These are phyloP conservation scores for Fragum whitleyi DNA, from an alignment of 2,888 invertebrate species.

Conservation along the genomic window DNA sequence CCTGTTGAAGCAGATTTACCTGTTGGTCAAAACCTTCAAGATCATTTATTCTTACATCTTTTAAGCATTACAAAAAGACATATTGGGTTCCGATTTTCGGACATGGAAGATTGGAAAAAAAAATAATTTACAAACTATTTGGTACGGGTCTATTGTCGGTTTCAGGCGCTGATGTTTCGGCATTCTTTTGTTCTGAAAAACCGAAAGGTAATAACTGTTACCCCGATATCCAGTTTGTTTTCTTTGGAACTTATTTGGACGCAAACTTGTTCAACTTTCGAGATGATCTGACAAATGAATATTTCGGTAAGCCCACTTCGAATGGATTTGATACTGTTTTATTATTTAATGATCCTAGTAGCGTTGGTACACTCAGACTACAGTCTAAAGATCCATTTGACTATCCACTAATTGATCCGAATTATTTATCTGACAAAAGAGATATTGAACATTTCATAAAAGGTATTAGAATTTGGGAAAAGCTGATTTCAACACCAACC, in stretches of 20 bases:
- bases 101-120: slow-evolving; percentile 22
- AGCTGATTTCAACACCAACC: slow-evolving; percentile 39
- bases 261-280: slow-evolving; percentile 31
- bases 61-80: slow-evolving; percentile 29
- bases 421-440: slow-evolving; percentile 90
- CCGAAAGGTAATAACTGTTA: slow-evolving; percentile 33
- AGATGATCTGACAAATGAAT: slow-evolving; percentile 45
- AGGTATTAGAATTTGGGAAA: slow-evolving; percentile 45
- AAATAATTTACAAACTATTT: slow-evolving; percentile 44
- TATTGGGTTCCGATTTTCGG: slow-evolving; percentile 29
- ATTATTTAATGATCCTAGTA: slow-evolving; percentile 87
- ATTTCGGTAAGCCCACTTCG: slow-evolving; percentile 21
- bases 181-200: slow-evolving; percentile 43
- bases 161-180: slow-evolving; percentile 45
- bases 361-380: slow-evolving; percentile 92
- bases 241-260: slow-evolving; percentile 19
- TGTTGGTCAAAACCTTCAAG: slow-evolving; percentile 61
- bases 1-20: slow-evolving; percentile 76
- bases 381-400: slow-evolving; percentile 91
- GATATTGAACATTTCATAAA: slow-evolving; percentile 86
- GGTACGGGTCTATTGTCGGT: slow-evolving; percentile 34
- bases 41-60: slow-evolving; percentile 38
- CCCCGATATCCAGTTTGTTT: slow-evolving; percentile 50
- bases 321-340: slow-evolving; percentile 73
- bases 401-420: slow-evolving; percentile 94